Base-by-base conservation (phyloP, 2,113 vertebrate species). In the Theropithecus gelada region DNA sequence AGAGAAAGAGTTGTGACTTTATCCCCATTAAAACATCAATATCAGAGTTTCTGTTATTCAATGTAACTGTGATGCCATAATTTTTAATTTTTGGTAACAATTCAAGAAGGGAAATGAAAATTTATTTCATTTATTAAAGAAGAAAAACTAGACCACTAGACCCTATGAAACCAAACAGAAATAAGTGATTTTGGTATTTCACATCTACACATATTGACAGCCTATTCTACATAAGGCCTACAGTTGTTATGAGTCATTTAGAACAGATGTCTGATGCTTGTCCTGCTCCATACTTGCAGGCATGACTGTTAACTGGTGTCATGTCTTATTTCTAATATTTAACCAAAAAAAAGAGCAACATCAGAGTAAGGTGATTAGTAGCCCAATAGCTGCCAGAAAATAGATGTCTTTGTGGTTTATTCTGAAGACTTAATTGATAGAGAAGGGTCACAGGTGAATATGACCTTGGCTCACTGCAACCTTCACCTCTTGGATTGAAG, bases 371-470 rank as follows among this genome's bases (percentile, higher is more conserved):
- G 57, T 70, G 86, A 96, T 87, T 82, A 90, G 76, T n/a, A 27
- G 55, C 73, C 40, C 35, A 25, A 11, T 9, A n/a, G 52, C 81
- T 88, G 7, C 16, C 25, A 70, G 55, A 38, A 83, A n/a, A 79
- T 38, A 61, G 55, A 92, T 81, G 72, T n/a, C 75, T 59, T 40
- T 82, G 57, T 88, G 72, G 72, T 73, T 96, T 68, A 43, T 90
- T 96, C 45, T 52, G 57, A 43, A 78, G 10, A 43, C 11, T 88
- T 96, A 94, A 96, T 52, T 97, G 83, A 82, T 94, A 81, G 90
- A 43, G 84, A 84, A 57, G 38, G n/a, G 64, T 59, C 57, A 55
- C 16, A 61, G 80, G 35, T 92, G 40, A 79, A 81, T 79, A 76
- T 30, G 61, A 30, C 13, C 12, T 64, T 27, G 13, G 27, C 27